Base-by-base conservation (phyloP, 2,888 invertebrate species). In the Cephus pygmeus region DNA sequence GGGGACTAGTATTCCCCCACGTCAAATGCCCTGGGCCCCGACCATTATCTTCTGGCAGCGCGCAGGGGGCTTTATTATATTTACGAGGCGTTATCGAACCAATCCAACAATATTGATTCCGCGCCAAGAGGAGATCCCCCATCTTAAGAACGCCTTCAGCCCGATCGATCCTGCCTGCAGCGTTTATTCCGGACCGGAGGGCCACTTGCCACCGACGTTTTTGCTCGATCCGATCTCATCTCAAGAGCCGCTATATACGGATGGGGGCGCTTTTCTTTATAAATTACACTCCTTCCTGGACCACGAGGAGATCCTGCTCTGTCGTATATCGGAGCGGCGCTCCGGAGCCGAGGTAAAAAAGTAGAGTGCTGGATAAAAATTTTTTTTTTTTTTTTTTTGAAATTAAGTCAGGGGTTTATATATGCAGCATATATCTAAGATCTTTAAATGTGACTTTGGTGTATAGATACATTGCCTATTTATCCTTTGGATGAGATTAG, bases 61-160 rank as follows among this genome's bases (percentile, higher is more conserved):
- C 83, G 81, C 83, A 81, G 80, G 83, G 83, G 81, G 83, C 84
- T 88, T 89, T 88, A 88, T 89, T 89, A 89, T 88, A 89, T 89
- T 89, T 89, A 89, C 87, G 88, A 87, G 87, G 87, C 88, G 86
- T 89, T 88, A 88, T 89, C 89, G 84, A 85, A 73, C 80, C 87
- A 87, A 89, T 89, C 88, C 87, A 86, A 86, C 86, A 87, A 88
- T 89, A 89, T 89, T 89, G 88, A 89, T 89, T 89, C 86, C 88
- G 81, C 80, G 84, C 85, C 69, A 31, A 34, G 69, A 76, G 82
- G 81, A 81, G 85, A 86, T 85, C 81, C 84, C 80, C 79, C 83
- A 83, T 84, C 83, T 87, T 76, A 81, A 81, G 82, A 83, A 86
- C 75, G 78, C 81, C 79, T 77, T 80, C 78, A 73, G 75, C 78